A percentile compares a stretch with the other conserved stretches of the same genome.
phyloP scores from a whole-genome alignment of 2,113 vertebrate species.

The Tyto alba region DNA sequence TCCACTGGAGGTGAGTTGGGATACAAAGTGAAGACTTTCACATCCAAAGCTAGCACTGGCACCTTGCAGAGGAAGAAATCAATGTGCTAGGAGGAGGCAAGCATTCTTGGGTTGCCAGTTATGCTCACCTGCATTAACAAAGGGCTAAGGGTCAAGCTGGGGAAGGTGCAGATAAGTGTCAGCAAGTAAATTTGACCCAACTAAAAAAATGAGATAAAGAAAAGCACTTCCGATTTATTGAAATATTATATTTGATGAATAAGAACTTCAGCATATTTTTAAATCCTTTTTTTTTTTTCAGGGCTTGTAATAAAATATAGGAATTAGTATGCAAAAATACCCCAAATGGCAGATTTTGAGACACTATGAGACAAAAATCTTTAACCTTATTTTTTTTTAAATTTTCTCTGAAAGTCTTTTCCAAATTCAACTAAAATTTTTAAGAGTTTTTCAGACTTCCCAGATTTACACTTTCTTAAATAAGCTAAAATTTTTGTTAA shows the following conservation, averaged over 20 bases:
- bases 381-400: accelerated
- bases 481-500: not conserved
- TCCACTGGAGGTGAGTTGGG: not conserved
- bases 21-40: not conserved
- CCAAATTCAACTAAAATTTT: not conserved
- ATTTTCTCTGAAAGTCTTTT: not conserved
- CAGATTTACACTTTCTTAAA: not conserved
- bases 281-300: not conserved
- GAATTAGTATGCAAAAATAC: not conserved
- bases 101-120: not conserved
- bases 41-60: not conserved
- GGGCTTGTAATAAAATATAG: not conserved
- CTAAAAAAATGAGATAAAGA: not conserved
- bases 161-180: not conserved
- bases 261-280: not conserved
- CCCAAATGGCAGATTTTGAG: not conserved
- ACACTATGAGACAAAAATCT: not conserved
- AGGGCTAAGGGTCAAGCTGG: not conserved
- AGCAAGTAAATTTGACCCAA: not conserved
- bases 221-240: not conserved
- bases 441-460: not conserved
- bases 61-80: not conserved
- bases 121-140: not conserved
- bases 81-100: not conserved
- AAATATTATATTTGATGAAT: not conserved